Evolutionary conservation across 1,140 invertebrate species (phyloP).

Genomic region (Bombus pascuorum): DNA sequence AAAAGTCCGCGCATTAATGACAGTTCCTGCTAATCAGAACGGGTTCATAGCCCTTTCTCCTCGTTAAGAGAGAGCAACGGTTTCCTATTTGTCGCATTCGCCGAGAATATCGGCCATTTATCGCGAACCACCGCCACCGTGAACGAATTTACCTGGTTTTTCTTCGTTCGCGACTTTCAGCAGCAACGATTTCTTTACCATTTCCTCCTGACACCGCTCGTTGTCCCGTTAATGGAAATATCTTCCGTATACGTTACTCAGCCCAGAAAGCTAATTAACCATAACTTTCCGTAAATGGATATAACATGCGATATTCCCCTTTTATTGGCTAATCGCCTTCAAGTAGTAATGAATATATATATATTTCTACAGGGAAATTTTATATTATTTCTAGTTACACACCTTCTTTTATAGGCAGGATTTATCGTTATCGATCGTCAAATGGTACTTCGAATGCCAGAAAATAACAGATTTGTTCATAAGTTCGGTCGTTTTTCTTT

Average conservation of each 20-base stretch:
- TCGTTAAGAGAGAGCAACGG: constrained; percentile 16
- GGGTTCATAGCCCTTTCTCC: constrained; percentile 21
- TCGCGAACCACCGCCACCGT: background rate
- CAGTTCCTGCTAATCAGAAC: constrained; percentile 2
- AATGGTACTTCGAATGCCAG: rapidly evolving
- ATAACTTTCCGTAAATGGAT: constrained; percentile 62
- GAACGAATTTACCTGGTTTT: constrained; percentile 1
- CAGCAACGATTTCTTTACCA: too few relatives aligned
- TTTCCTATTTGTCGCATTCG: constrained; percentile 2
- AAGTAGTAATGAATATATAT: constrained; percentile 33
- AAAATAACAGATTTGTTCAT: background rate
- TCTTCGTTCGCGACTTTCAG: background rate
- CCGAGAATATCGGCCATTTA: constrained; percentile 33
- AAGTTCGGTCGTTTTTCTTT: background rate
- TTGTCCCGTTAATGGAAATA: constrained; percentile 61
- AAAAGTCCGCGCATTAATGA: background rate
- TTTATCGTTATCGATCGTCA: too few relatives aligned
- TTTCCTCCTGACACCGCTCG: constrained; percentile 7
- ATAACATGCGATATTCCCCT: constrained; percentile 52
- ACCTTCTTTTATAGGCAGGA: background rate
- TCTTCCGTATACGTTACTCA: constrained; percentile 42
- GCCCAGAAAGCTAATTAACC: constrained; percentile 61
- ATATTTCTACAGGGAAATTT: background rate
- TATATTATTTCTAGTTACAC: background rate
- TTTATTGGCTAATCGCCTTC: background rate